Percentiles rank a stretch among this genome's conserved stretches.
Evolutionary conservation across 2,113 vertebrate species (phyloP).

Genomic region (Sphaerodactylus townsendi): DNA sequence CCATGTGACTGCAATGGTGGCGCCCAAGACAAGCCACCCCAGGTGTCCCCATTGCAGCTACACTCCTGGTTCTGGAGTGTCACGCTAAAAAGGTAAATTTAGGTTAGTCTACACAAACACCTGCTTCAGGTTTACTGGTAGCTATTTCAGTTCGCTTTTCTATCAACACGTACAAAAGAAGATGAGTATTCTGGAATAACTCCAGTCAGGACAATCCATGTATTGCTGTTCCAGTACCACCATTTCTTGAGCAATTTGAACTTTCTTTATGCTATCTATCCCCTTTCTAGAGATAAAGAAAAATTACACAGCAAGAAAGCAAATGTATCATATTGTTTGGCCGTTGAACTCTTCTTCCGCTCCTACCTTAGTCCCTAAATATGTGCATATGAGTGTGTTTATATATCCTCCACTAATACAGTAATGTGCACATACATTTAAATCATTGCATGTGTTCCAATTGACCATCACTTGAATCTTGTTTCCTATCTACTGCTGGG

Average conservation of each 20-base stretch:
- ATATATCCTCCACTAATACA: not conserved
- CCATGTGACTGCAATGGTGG: too few species aligned
- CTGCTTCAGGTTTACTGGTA: not conserved
- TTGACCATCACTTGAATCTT: conserved; percentile 31
- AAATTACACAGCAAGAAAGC: not conserved
- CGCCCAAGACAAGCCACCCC: too few species aligned
- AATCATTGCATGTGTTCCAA: conserved; percentile 31
- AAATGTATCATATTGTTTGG: not conserved
- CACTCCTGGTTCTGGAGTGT: too few species aligned
- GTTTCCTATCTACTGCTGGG: conserved; percentile 55
- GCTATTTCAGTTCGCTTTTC: not conserved
- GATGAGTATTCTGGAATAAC: not conserved
- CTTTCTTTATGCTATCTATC: not conserved
- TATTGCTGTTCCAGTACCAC: not conserved
- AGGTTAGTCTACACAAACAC: not conserved
- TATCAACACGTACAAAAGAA: not conserved
- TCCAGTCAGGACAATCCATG: not conserved
- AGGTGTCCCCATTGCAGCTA: too few species aligned
- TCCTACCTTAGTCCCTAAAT: not conserved
- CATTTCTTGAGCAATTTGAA: not conserved
- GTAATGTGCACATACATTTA: not conserved
- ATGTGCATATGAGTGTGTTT: not conserved
- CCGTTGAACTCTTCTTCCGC: not conserved
- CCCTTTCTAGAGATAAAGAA: not conserved
- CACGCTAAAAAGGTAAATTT: not conserved